Evolutionary conservation across 2,797 vertebrate species (phyloP).

Genomic region (Coluber constrictor): DNA sequence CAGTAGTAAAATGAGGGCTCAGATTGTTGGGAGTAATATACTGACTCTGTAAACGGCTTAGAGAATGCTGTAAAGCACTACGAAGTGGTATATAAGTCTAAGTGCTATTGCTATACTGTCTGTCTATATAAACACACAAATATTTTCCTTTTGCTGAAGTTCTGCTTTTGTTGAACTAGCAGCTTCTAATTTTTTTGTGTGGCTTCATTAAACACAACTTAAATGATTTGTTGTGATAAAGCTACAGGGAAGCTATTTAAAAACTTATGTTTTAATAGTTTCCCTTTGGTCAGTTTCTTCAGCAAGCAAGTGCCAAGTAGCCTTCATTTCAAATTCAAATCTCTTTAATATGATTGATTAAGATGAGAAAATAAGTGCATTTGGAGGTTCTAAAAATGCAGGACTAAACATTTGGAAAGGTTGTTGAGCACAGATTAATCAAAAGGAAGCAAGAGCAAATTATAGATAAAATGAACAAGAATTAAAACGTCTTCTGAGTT

Average conservation of each 20-base stretch:
- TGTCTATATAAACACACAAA: background rate
- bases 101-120: background rate
- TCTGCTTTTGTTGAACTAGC: background rate
- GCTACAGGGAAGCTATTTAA: background rate
- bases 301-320: background rate
- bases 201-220: slow-evolving; percentile 7
- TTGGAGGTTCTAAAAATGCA: slow-evolving; percentile 29
- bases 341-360: slow-evolving; percentile 17
- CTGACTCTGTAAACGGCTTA: background rate
- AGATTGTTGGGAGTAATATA: background rate
- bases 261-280: background rate
- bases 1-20: background rate
- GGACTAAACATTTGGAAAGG: slow-evolving; percentile 50
- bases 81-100: background rate
- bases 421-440: slow-evolving; percentile 53
- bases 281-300: background rate
- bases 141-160: slow-evolving; percentile 2
- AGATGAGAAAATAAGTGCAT: slow-evolving; percentile 20
- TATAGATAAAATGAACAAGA: slow-evolving; percentile 65
- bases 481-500: slow-evolving; percentile 64
- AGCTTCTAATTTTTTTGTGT: background rate
- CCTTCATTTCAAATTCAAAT: slow-evolving; percentile 17
- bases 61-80: background rate
- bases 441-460: slow-evolving; percentile 53
- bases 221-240: slow-evolving; percentile 22